These are phyloP conservation scores for Tiliacea aurago DNA, from an alignment of 2,888 invertebrate genomes.

Conservation along the genomic window DNA sequence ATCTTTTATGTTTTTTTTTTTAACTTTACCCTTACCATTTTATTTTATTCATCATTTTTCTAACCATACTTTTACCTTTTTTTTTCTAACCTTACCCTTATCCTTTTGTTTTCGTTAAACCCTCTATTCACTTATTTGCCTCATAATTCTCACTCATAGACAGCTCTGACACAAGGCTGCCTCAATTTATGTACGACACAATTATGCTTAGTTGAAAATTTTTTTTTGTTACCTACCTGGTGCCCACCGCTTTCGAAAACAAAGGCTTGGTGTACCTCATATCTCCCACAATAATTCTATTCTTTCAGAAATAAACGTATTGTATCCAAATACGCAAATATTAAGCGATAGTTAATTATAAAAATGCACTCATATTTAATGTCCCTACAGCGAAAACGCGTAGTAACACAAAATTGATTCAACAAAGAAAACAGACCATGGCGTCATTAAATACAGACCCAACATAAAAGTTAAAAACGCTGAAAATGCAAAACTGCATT, in stretches of 20 bases:
- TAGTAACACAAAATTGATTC: background rate
- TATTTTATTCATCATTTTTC: too few species aligned
- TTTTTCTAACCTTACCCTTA: too few species aligned
- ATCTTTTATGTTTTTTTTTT: background rate
- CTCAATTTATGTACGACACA: too few species aligned
- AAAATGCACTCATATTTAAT: background rate
- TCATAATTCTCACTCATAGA: too few species aligned
- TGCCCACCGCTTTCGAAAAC: background rate
- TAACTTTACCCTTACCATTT: too few species aligned
- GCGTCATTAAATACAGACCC: conserved; percentile 21
- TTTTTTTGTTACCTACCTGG: too few species aligned
- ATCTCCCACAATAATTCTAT: background rate
- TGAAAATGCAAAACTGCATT: conserved; percentile 36
- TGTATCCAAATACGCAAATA: background rate
- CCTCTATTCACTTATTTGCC: too few species aligned
- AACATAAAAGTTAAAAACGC: conserved; percentile 29
- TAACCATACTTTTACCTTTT: too few species aligned
- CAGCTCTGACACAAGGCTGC: too few species aligned
- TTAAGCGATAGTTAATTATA: background rate
- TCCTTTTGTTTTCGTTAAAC: too few species aligned
- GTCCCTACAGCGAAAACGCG: background rate
- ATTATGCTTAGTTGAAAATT: too few species aligned
- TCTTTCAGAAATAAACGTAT: background rate
- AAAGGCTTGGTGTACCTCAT: background rate
- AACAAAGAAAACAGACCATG: conserved; percentile 10